A percentile compares a stretch with the other conserved stretches of the same genome.
Conservation (phyloP, 2,888 invertebrate genomes). For the Agrotis clavis region DNA sequence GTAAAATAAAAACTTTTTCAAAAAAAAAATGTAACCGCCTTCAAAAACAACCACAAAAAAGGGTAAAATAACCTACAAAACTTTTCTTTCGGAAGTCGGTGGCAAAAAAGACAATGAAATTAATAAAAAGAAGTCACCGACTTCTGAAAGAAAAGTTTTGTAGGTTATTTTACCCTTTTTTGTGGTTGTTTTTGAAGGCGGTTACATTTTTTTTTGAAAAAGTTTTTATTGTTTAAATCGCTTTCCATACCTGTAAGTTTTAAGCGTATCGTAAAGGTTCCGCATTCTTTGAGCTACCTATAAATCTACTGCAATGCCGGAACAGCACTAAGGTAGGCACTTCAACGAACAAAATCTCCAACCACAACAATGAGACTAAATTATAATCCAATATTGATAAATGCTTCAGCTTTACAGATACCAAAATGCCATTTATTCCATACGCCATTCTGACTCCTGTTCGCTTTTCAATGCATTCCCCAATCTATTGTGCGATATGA, state of each 20-base stretch:
- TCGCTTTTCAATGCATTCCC: conserved; percentile 67
- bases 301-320: background rate
- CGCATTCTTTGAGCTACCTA: background rate
- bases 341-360: background rate
- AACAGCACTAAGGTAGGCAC: background rate
- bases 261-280: background rate
- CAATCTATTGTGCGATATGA: conserved; percentile 69
- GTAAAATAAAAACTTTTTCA: too few relatives aligned
- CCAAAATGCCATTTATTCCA: conserved; percentile 41
- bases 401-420: conserved; percentile 23
- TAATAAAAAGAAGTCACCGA: too few relatives aligned
- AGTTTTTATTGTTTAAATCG: background rate
- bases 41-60: too few relatives aligned
- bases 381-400: conserved; percentile 51
- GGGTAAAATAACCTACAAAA: too few relatives aligned
- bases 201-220: too few relatives aligned
- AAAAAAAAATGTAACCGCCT: too few relatives aligned
- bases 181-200: too few relatives aligned
- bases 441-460: conserved; percentile 50
- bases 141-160: too few relatives aligned
- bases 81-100: too few relatives aligned
- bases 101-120: too few relatives aligned
- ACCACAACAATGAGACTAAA: conserved; percentile 29
- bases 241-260: background rate
- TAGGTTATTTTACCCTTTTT: too few relatives aligned